phyloP scores from a whole-genome alignment of 2,888 invertebrate genomes.

The Mesochorus sp. region DNA sequence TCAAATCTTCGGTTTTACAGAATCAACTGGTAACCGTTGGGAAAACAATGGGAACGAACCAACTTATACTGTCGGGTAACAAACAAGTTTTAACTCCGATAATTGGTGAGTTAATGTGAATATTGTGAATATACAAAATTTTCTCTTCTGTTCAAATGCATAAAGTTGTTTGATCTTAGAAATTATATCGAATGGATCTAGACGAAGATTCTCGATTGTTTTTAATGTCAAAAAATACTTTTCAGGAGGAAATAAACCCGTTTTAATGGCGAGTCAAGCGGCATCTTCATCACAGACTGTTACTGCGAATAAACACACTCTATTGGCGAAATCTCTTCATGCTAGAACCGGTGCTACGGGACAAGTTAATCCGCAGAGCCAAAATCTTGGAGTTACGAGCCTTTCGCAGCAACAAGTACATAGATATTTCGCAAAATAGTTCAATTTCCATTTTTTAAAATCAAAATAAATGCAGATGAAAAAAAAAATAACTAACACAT shows the following conservation, averaged over 20 bases:
- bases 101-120: constrained; percentile 74
- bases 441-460: not conserved
- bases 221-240: constrained; percentile 9
- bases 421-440: constrained; percentile 28
- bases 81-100: constrained; percentile 81
- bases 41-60: constrained; percentile 79
- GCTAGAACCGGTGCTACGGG: constrained; percentile 76
- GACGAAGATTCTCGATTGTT: constrained; percentile 14
- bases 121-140: not conserved
- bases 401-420: constrained; percentile 80
- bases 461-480: not conserved
- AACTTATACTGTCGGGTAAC: constrained; percentile 79
- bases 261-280: constrained; percentile 78
- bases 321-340: constrained; percentile 79
- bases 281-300: constrained; percentile 79
- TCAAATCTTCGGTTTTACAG: constrained; percentile 77
- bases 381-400: constrained; percentile 77
- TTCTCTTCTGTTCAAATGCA: not conserved
- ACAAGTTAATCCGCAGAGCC: constrained; percentile 78
- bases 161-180: not conserved
- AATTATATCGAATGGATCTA: no score
- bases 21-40: constrained; percentile 80
- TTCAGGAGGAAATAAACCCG: constrained; percentile 78
- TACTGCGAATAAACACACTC: constrained; percentile 79
- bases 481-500: not conserved